Evolutionary conservation across 2,113 vertebrate species (phyloP), one percentile per base, ranked within the genome.

Genomic region (Trematomus loennbergii): DNA sequence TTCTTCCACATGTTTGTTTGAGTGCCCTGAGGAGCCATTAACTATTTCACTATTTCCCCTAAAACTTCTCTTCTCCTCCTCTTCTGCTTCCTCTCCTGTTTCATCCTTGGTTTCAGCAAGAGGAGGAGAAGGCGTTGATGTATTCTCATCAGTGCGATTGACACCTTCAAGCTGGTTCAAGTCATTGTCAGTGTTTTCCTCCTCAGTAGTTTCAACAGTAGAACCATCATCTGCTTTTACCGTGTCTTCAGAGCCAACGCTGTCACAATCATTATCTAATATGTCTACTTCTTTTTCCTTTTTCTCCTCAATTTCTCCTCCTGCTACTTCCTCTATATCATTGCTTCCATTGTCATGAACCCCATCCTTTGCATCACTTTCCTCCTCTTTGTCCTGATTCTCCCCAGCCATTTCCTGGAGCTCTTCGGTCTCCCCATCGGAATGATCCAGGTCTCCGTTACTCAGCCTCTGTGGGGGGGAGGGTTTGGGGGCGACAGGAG

Each of bases 401-500:
- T 88, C 86, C 55, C 79, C 77, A 67, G 85, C 90, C 55, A 84
- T 85, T 20, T 91, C 88, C 36, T 82, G 87, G 40, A 76, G 81
- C 11, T 90, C 86, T 1, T 86, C 90, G 10, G 57, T 58, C 9
- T 95, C 94, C 72, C 87, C 91, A 58, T 95, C 94, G 15, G 85
- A 78, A 17, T 94, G 95, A 17, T 83, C 46, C 79, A 96, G 70
- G 83, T 95, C 95, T 67, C 97, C 97, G 61, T 98, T 99, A 48
- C 94, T 94, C 68, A 97, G 85, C 78, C 89, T 77, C 57, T 92
- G 88, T 54, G 89, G 76, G 45, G 81, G 88, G 79, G 91, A 90
- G 72, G 70, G 58, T 87, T 98, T 99, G 1, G 97, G 97, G 75
- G 97, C 96, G 0, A 97, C 96, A 55, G 96, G 96, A 91, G 97